Percentiles rank a stretch among this genome's conserved stretches.
These are phyloP conservation scores for Caenorhabditis latens DNA, from an alignment of 1,140 invertebrate genomes.

Conservation along the genomic window DNA sequence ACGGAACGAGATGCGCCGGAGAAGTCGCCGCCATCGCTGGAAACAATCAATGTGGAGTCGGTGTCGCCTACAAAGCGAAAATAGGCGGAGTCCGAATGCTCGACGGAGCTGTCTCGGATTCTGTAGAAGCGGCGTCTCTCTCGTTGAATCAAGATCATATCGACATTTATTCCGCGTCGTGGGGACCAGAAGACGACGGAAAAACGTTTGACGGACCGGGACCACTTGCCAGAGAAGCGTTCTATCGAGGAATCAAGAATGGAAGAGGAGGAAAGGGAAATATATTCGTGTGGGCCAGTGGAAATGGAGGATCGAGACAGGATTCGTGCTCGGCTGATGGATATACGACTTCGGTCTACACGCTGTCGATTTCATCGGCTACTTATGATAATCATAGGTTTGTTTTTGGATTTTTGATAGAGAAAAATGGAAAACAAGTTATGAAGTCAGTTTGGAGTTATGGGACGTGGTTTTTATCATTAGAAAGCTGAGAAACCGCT, in stretches of 20 bases:
- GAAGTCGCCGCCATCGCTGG: conserved; percentile 96
- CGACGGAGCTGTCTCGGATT: conserved; percentile 97
- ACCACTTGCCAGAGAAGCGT: conserved; percentile 91
- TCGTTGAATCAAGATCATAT: conserved; percentile 92
- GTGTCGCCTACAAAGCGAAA: conserved; percentile 90
- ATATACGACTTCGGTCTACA: conserved; percentile 98
- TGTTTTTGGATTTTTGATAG: conserved; percentile 83
- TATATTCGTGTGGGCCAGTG: conserved; percentile 99
- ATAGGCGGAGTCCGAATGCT: conserved; percentile 97
- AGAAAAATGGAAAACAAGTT: too few relatives aligned
- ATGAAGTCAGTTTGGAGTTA: too few relatives aligned
- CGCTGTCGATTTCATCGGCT: conserved; percentile 94
- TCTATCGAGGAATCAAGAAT: conserved; percentile 83
- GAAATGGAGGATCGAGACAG: conserved; percentile 92
- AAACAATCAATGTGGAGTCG: conserved; percentile 94
- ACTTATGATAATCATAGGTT: conserved; percentile 87
- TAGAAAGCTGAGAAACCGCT: too few relatives aligned
- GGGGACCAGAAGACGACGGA: conserved; percentile 98
- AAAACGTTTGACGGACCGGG: conserved; percentile 96
- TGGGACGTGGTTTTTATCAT: too few relatives aligned
- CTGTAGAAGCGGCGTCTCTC: conserved; percentile 90
- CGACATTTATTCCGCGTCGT: conserved; percentile 97
- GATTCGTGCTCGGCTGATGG: conserved; percentile 99
- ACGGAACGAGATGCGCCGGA: conserved; percentile 97
- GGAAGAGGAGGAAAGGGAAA: conserved; percentile 95